These are phyloP conservation scores for Poicephalus meyeri DNA, from an alignment of 2,113 vertebrate species.

Conservation along the genomic window DNA sequence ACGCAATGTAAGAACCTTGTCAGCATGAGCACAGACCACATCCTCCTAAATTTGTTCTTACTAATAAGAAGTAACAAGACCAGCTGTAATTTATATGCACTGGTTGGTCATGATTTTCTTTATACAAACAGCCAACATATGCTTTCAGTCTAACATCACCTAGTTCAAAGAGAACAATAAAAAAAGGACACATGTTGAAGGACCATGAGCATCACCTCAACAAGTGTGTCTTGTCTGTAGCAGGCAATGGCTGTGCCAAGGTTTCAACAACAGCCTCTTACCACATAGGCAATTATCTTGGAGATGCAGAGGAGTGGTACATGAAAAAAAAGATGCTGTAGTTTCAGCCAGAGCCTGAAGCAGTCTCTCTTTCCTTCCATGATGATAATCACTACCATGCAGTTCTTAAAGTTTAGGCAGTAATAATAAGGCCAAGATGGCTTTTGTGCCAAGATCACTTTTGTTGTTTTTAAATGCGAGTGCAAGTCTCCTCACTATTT, in stretches of 20 bases:
- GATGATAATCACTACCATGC: constrained; percentile 19
- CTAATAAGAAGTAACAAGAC: constrained; percentile 23
- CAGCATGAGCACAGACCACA: constrained; percentile 18
- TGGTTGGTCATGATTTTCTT: constrained; percentile 18
- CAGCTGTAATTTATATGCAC: constrained; percentile 10
- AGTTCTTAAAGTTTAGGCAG: constrained; percentile 9
- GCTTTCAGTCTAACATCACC: constrained; percentile 53
- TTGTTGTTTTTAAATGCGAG: constrained; percentile 31
- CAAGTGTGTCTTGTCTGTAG: not conserved
- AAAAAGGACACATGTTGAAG: constrained; percentile 42
- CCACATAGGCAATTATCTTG: not conserved
- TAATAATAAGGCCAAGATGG: constrained; percentile 4
- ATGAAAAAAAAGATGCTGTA: not conserved
- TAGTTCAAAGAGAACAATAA: constrained; percentile 53
- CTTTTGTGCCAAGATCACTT: constrained; percentile 23
- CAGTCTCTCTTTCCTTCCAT: not conserved
- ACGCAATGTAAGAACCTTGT: constrained; percentile 23
- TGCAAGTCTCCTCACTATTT: constrained; percentile 3
- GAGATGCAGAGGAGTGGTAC: not conserved
- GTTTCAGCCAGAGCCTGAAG: not conserved
- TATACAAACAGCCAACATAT: constrained; percentile 46
- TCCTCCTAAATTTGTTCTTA: constrained; percentile 16
- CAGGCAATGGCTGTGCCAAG: not conserved
- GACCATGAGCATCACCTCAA: not conserved
- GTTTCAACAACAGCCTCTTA: not conserved